Conservation (phyloP, 2,888 invertebrate genomes). For the Syrphus vitripennis region DNA sequence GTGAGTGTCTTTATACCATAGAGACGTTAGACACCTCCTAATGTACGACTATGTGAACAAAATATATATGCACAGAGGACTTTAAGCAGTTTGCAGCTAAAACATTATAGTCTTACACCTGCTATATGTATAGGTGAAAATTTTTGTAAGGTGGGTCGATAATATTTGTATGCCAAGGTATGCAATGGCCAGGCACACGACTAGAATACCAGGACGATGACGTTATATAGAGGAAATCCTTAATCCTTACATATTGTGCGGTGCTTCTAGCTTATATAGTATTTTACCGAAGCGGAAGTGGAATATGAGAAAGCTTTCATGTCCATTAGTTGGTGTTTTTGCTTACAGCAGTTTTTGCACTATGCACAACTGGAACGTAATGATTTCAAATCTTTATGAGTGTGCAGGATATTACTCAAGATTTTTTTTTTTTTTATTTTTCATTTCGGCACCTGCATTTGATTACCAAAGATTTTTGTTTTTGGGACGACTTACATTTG, state of each 20-base stretch:
- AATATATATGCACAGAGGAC: neutral
- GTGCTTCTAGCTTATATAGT: constrained; percentile 1
- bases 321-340: constrained; percentile 15
- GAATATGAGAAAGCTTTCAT: constrained; percentile 40
- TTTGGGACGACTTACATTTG: neutral
- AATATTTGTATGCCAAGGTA: neutral
- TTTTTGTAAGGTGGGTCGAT: too few species aligned
- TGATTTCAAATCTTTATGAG: constrained; percentile 23
- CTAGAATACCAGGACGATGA: neutral
- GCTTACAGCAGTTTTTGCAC: neutral
- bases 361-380: neutral
- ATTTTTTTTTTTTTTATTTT: too few species aligned
- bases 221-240: constrained; percentile 32
- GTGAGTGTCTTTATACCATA: neutral
- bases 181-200: neutral
- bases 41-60: neutral
- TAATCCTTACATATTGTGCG: constrained; percentile 36
- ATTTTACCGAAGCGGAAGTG: constrained; percentile 35
- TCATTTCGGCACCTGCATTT: constrained; percentile 35
- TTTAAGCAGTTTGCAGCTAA: neutral
- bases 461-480: neutral
- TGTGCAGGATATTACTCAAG: constrained; percentile 19
- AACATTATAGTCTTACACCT: neutral
- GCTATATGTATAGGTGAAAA: neutral
- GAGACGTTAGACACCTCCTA: neutral